phyloP scores from a whole-genome alignment of 2,113 vertebrate species.

The Ailuropoda melanoleuca region DNA sequence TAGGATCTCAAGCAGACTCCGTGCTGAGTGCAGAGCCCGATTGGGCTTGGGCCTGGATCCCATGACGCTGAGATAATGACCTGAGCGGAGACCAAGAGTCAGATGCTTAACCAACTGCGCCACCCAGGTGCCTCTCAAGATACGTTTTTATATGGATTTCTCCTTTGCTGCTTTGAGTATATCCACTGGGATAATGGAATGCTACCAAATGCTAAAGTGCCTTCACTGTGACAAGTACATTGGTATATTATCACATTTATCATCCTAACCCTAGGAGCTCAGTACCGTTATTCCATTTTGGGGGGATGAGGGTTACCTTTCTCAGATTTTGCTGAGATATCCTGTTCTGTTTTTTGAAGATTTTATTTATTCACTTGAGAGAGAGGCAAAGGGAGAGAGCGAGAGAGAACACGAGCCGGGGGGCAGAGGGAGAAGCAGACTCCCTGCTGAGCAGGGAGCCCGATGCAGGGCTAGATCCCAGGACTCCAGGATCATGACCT shows the following conservation, averaged over 20 bases:
- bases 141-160: background rate
- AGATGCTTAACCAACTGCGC: background rate
- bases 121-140: background rate
- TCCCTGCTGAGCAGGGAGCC: no score
- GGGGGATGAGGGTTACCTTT: background rate
- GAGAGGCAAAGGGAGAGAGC: no score
- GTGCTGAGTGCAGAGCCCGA: background rate
- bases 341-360: background rate
- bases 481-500: background rate
- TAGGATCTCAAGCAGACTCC: background rate
- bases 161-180: background rate
- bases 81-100: background rate
- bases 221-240: background rate
- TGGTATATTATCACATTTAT: background rate
- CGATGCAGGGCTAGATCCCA: no score
- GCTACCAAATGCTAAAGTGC: background rate
- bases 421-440: no score
- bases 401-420: no score
- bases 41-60: background rate
- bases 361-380: no score
- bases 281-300: background rate
- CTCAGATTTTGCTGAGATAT: background rate
- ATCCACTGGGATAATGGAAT: background rate
- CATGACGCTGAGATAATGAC: background rate
- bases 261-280: background rate